Evolutionary conservation across 2,797 vertebrate species (phyloP).

Genomic region (Streptopelia turtur): DNA sequence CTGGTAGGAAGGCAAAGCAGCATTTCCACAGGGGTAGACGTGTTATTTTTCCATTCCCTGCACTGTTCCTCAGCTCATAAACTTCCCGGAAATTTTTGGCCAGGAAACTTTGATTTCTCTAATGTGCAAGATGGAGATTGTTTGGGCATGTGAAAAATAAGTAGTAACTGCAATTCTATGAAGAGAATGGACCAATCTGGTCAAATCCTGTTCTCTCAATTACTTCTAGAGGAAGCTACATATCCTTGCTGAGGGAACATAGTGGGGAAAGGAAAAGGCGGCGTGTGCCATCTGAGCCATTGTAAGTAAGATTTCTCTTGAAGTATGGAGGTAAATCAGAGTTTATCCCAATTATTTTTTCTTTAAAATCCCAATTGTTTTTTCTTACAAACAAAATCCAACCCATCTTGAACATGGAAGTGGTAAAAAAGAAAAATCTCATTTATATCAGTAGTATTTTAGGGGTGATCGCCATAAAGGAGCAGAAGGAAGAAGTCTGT

Average conservation of each 20-base stretch:
- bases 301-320: slow-evolving; percentile 24
- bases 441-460: not conserved
- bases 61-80: slow-evolving; percentile 1
- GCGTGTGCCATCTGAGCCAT: slow-evolving; percentile 41
- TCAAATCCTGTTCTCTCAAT: slow-evolving; percentile 48
- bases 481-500: not conserved
- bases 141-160: not conserved
- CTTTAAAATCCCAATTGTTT: too few species aligned
- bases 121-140: not conserved
- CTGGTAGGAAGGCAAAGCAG: not conserved
- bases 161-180: not conserved
- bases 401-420: not conserved
- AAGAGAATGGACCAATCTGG: slow-evolving; percentile 1
- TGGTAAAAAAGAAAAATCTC: not conserved
- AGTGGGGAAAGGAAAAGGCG: slow-evolving; percentile 51
- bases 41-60: slow-evolving; percentile 23
- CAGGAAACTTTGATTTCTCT: not conserved
- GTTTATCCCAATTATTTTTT: not conserved
- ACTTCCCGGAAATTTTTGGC: not conserved
- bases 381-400: not conserved
- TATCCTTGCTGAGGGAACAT: slow-evolving; percentile 28
- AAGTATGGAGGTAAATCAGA: not conserved
- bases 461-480: not conserved
- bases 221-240: slow-evolving; percentile 44
- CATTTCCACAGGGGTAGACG: not conserved